Evolutionary conservation across 2,797 vertebrate species (phyloP).

Genomic region (Aselliscus stoliczkanus): DNA sequence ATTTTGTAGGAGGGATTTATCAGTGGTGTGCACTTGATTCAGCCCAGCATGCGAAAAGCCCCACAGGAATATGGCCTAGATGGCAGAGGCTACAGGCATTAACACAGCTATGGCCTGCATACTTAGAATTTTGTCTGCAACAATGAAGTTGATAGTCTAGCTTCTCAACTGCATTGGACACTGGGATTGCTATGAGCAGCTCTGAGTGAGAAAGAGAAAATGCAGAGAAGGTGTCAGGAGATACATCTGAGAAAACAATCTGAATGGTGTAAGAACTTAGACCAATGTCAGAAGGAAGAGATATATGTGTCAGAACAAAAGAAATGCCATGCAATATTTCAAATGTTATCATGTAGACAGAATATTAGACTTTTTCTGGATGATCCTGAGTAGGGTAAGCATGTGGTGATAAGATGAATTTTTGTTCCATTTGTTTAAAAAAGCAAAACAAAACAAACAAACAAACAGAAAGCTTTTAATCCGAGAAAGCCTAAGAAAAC

Average conservation of each 20-base stretch:
- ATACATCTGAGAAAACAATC: background rate
- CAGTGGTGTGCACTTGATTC: rapidly evolving
- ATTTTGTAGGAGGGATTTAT: background rate
- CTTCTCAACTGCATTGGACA: background rate
- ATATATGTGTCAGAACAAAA: background rate
- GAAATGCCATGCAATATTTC: background rate
- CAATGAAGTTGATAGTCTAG: background rate
- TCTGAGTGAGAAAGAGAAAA: background rate
- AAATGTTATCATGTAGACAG: background rate
- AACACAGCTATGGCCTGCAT: background rate
- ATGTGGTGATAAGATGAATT: background rate
- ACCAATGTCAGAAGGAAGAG: background rate
- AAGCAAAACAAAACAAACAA: background rate
- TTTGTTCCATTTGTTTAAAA: background rate
- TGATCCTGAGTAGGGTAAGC: background rate
- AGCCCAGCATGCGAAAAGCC: background rate
- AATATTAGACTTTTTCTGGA: background rate
- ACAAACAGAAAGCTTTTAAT: background rate
- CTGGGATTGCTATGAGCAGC: background rate
- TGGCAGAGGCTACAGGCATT: background rate
- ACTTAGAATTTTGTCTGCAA: background rate
- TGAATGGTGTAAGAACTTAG: background rate
- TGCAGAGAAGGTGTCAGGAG: background rate
- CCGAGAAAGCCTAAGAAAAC: background rate
- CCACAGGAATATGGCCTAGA: background rate